These are phyloP conservation scores for Drosophila grimshawi DNA, from an alignment of 1,140 invertebrate species.

Conservation along the genomic window DNA sequence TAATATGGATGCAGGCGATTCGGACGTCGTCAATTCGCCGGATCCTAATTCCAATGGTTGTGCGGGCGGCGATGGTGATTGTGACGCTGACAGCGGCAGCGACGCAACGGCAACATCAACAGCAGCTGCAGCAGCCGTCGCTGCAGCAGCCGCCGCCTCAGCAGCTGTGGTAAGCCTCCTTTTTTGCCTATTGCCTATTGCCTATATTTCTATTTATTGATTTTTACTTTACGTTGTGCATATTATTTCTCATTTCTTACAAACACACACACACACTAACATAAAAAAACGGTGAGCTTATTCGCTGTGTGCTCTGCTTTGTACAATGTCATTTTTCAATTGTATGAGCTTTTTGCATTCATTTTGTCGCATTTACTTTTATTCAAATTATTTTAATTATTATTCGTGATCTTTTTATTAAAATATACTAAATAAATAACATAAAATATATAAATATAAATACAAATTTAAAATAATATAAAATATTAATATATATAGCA, in stretches of 20 bases:
- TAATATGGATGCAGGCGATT: slow-evolving; percentile 43
- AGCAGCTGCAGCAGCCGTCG: slow-evolving; percentile 21
- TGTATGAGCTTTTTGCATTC: no score
- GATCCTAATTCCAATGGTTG: slow-evolving; percentile 44
- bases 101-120: slow-evolving; percentile 27
- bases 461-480: no score
- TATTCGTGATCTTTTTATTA: background rate
- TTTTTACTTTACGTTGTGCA: slow-evolving; percentile 47
- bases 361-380: no score
- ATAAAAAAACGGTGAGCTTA: background rate
- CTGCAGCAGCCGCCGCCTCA: slow-evolving; percentile 42
- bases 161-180: slow-evolving; percentile 71
- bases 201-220: slow-evolving; percentile 40
- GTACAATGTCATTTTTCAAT: background rate
- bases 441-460: no score
- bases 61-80: slow-evolving; percentile 26
- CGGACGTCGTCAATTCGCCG: slow-evolving; percentile 5
- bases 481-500: no score
- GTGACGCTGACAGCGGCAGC: slow-evolving; percentile 27
- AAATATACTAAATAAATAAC: no score
- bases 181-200: slow-evolving; percentile 38
- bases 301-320: background rate
- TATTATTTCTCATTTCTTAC: slow-evolving; percentile 40
- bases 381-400: background rate
- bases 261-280: background rate